Evolutionary conservation across 2,888 invertebrate species (phyloP), one percentile per base, ranked within the genome.

Genomic region (Metopia argyrocephala): DNA sequence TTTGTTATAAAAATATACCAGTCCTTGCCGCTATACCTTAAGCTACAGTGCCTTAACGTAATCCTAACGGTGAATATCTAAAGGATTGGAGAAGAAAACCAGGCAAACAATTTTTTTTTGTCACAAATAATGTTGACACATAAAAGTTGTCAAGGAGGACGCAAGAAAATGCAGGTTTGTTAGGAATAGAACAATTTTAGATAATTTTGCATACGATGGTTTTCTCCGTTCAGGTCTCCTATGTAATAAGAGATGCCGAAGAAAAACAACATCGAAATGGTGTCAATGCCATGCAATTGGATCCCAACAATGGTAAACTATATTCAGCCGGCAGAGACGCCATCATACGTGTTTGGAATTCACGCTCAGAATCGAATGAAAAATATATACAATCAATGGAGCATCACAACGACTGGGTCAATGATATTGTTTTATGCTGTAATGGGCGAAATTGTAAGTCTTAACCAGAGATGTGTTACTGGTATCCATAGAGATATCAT

Each of bases 321-420:
- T 99, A 98, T 91, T 97, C 98, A 3, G 98, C 98, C 84, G 91
- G 91, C 76, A 93, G 98, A 79, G 99, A 99, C 92, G 97, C 98
- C 70, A 98, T 99, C 87, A 98, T 99, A 86, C 93, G 99, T 88
- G 97, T 96, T 86, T 97, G 96, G 95, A 95, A 96, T 89, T 93
- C 94, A 9, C 92, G 91, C 23, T 90, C 91, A 59, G 93, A 93
- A 52, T 90, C 92, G 45, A 93, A 92, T 85, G 95, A 96, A 84
- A 94, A 94, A 68, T 98, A 97, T 89, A 93, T 97, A 80, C 96
- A 97, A 88, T 97, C 98, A 31, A 97, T 99, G 98, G 99, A 99
- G 90, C 99, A 99, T 91, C 99, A 99, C 90, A 99, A 98, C 2
- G 99, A 99, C 91, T 99, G 99, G 99, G 98, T 99, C 62, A 99